Conservation (phyloP, 92 coral and sea anemone genomes). For the Anthopleura xanthogrammica region DNA sequence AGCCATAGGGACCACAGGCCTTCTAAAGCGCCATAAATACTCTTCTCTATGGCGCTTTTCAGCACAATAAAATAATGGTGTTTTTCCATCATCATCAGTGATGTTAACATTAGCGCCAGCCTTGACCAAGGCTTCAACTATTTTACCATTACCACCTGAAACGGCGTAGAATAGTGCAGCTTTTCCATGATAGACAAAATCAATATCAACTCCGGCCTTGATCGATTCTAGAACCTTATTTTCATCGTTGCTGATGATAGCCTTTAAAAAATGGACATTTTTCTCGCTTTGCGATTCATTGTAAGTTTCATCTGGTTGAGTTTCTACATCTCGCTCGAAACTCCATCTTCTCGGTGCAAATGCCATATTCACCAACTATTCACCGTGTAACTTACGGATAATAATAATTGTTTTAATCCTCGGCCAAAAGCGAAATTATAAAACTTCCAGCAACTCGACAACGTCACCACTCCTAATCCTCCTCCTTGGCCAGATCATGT, state of each 20-base stretch:
- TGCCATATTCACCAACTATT: too few species aligned
- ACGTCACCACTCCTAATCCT: too few species aligned
- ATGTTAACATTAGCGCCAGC: constrained; percentile 3
- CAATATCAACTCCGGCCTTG: not conserved
- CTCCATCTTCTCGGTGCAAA: too few species aligned
- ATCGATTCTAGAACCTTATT: not conserved
- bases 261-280: not conserved
- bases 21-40: not conserved
- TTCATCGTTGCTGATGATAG: not conserved
- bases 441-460: too few species aligned
- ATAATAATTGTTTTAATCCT: too few species aligned
- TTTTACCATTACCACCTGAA: too few species aligned
- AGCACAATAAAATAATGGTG: not conserved
- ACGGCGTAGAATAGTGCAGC: not conserved
- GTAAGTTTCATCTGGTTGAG: not conserved
- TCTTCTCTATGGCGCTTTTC: not conserved
- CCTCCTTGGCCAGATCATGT: too few species aligned
- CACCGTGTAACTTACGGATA: too few species aligned
- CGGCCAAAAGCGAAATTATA: too few species aligned
- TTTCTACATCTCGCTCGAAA: too few species aligned
- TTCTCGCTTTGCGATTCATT: not conserved
- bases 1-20: too few species aligned
- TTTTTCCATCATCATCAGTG: not conserved
- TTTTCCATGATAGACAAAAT: not conserved
- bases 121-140: not conserved